Evolutionary conservation across 2,797 vertebrate species (phyloP).

Genomic region (Neoniphon sammara): DNA sequence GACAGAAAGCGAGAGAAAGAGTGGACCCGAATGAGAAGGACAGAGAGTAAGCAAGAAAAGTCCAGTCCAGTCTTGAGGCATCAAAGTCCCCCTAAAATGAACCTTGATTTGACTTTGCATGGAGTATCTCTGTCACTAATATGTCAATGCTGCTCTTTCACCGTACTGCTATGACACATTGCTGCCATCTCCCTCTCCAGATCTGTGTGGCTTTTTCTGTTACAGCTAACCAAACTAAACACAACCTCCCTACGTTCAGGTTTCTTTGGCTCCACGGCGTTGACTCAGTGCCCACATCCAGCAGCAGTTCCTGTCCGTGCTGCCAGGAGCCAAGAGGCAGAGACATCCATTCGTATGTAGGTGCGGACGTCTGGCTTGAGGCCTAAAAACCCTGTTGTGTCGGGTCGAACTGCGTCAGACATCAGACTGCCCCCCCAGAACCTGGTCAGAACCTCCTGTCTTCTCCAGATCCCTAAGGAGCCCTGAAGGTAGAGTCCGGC

Average conservation of each 20-base stretch:
- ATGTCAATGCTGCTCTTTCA: conserved; percentile 44
- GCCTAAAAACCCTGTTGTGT: conserved; percentile 47
- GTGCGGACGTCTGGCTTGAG: conserved; percentile 51
- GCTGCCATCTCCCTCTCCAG: conserved; percentile 11
- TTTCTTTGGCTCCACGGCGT: conserved; percentile 53
- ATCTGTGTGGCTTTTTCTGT: conserved; percentile 42
- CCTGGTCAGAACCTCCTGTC: conserved; percentile 37
- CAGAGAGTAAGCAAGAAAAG: conserved; percentile 1
- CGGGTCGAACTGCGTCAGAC: conserved; percentile 15
- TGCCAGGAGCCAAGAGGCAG: conserved; percentile 41
- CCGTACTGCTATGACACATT: conserved; percentile 27
- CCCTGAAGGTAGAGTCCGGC: not conserved
- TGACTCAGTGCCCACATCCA: conserved; percentile 53
- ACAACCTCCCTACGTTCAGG: conserved; percentile 48
- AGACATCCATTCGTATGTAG: conserved; percentile 36
- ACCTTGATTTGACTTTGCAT: conserved; percentile 37
- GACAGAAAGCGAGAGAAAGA: conserved; percentile 6
- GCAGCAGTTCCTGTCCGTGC: conserved; percentile 55
- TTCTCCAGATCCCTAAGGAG: conserved; percentile 11
- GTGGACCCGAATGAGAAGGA: conserved; percentile 26
- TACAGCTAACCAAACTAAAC: conserved; percentile 54
- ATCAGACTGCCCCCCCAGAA: conserved; percentile 26
- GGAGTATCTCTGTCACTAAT: conserved; percentile 44
- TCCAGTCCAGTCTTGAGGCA: conserved; percentile 10
- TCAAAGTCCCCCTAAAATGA: conserved; percentile 1